phyloP scores from a whole-genome alignment of 2,113 vertebrate species.

The Pampusana beccarii region DNA sequence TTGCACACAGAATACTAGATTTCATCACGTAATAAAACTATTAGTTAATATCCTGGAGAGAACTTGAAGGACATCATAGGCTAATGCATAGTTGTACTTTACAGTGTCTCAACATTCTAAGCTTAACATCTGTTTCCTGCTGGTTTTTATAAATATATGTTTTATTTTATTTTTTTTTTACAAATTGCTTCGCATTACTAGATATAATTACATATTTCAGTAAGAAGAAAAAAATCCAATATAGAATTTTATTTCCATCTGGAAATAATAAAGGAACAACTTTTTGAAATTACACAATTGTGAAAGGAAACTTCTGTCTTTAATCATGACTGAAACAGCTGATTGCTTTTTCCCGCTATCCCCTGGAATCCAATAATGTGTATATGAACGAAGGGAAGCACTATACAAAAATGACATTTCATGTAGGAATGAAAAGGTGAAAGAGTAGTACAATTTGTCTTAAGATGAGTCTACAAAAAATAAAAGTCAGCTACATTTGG shows the following conservation, averaged over 20 bases:
- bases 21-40: conserved; percentile 58
- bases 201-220: conserved; percentile 31
- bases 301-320: conserved; percentile 51
- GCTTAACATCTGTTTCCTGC: conserved; percentile 55
- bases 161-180: neutral
- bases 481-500: neutral
- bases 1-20: neutral
- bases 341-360: neutral
- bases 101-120: neutral
- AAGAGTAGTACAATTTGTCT: neutral
- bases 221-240: conserved; percentile 21
- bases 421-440: neutral
- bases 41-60: conserved; percentile 8
- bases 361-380: conserved; percentile 2
- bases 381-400: neutral
- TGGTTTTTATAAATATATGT: neutral
- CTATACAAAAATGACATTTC: neutral
- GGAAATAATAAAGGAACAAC: conserved; percentile 55
- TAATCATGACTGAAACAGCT: conserved; percentile 42
- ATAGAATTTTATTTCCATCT: conserved; percentile 43
- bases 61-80: neutral
- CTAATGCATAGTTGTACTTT: conserved; percentile 11
- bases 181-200: conserved; percentile 35
- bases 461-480: conserved; percentile 45
- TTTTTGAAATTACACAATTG: neutral